Evolutionary conservation across 2,888 invertebrate genomes (phyloP).

Genomic region (Noctua comes): DNA sequence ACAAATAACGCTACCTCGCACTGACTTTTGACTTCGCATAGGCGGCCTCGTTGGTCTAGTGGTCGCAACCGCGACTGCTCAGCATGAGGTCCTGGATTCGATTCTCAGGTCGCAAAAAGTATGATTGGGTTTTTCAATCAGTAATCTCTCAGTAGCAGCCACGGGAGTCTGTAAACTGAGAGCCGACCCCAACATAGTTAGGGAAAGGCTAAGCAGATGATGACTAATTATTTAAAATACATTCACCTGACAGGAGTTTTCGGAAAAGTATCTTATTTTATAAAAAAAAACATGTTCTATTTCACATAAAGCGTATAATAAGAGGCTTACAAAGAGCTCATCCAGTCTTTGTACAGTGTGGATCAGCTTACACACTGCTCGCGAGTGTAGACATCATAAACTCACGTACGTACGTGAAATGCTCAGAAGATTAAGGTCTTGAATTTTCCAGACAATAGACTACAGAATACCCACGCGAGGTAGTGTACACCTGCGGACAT

Average conservation of each 20-base stretch:
- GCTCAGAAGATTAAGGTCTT: slow-evolving; percentile 69
- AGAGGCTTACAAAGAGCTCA: slow-evolving; percentile 44
- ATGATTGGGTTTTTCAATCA: too few species aligned
- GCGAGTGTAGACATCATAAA: slow-evolving; percentile 64
- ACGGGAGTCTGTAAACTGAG: too few species aligned
- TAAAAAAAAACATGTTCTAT: slow-evolving; percentile 30
- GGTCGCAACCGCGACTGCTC: too few species aligned
- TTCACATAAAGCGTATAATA: slow-evolving; percentile 41
- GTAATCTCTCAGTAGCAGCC: too few species aligned
- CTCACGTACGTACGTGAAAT: slow-evolving; percentile 64
- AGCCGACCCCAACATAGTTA: not conserved
- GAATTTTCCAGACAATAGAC: slow-evolving; percentile 71
- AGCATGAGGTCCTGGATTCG: too few species aligned
- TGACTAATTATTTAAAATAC: not conserved
- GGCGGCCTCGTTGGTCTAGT: too few species aligned
- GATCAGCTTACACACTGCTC: slow-evolving; percentile 61
- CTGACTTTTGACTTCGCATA: too few species aligned
- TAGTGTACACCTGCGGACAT: slow-evolving; percentile 54
- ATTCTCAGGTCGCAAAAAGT: too few species aligned
- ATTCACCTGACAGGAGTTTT: not conserved
- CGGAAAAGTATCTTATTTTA: not conserved
- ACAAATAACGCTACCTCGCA: too few species aligned
- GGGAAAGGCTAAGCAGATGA: not conserved
- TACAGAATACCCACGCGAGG: slow-evolving; percentile 57
- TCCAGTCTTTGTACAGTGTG: slow-evolving; percentile 53